phyloP scores from a whole-genome alignment of 2,113 vertebrate species.

The Odontesthes bonariensis region DNA sequence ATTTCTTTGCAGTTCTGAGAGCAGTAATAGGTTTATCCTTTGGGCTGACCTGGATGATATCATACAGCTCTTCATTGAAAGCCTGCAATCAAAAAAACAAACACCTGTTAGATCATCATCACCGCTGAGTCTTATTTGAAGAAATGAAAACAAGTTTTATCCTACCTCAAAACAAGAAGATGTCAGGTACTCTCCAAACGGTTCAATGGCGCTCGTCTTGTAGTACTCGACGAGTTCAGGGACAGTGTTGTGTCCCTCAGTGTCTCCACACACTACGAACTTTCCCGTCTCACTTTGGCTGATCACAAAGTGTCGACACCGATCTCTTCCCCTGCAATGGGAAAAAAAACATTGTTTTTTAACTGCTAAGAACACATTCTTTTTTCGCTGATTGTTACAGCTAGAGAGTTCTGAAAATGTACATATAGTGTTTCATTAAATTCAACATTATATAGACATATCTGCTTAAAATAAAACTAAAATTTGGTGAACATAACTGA shows the following conservation, averaged over 20 bases:
- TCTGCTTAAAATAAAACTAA: too few species aligned
- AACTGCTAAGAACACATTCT: too few species aligned
- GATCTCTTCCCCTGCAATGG: conserved; percentile 83
- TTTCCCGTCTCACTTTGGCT: conserved; percentile 80
- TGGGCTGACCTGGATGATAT: conserved; percentile 71
- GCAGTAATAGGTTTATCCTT: conserved; percentile 51
- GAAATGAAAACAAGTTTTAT: neutral
- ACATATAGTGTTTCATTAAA: too few species aligned
- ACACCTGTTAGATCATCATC: conserved; percentile 8
- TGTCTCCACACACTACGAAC: conserved; percentile 85
- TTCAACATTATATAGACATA: too few species aligned
- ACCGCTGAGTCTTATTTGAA: neutral
- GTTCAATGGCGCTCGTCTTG: conserved; percentile 81
- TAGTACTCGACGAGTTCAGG: conserved; percentile 83
- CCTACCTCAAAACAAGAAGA: conserved; percentile 82
- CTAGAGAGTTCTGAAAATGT: too few species aligned
- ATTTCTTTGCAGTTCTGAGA: conserved; percentile 46
- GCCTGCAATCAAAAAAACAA: conserved; percentile 63
- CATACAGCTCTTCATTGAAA: conserved; percentile 75
- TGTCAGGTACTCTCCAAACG: conserved; percentile 88
- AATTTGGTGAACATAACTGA: too few species aligned
- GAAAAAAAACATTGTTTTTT: neutral
- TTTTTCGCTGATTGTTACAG: too few species aligned
- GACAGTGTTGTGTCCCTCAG: conserved; percentile 75
- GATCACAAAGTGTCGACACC: conserved; percentile 90